Percentiles rank a stretch among this genome's conserved stretches.
Conservation (phyloP, 2,113 vertebrate genomes). For the Jacana jacana region DNA sequence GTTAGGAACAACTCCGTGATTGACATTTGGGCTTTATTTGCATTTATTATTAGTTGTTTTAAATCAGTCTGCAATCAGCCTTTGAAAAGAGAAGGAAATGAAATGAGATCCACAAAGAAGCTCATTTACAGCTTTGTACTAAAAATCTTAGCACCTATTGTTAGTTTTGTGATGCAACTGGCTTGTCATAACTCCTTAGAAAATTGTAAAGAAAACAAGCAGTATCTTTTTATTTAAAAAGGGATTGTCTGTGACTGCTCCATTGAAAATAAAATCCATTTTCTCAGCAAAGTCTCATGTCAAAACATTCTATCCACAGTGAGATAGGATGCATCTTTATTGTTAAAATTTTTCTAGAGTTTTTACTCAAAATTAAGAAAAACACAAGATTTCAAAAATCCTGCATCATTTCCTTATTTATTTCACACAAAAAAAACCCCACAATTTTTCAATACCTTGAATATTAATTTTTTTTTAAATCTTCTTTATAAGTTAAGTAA, state of each 20-base stretch:
- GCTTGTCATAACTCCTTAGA: background rate
- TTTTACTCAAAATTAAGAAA: background rate
- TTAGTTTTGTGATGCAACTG: background rate
- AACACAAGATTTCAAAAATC: background rate
- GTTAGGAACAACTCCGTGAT: background rate
- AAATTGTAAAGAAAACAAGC: background rate
- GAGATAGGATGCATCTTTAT: background rate
- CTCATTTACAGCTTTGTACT: background rate
- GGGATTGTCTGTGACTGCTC: background rate
- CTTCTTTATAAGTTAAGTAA: background rate
- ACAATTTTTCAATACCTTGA: background rate
- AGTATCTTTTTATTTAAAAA: background rate
- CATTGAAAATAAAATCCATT: background rate
- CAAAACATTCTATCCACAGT: background rate
- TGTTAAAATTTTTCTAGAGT: background rate
- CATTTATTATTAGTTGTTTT: background rate
- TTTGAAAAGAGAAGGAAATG: background rate
- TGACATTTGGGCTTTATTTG: background rate
- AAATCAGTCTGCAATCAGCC: background rate
- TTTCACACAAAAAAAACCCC: background rate
- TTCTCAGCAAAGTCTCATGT: background rate
- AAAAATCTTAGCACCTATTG: background rate
- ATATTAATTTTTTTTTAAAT: rapidly evolving
- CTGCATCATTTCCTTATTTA: background rate
- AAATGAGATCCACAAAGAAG: background rate